Evolutionary conservation across 2,888 invertebrate species (phyloP), one percentile per base, ranked within the genome.

Genomic region (Coenonympha glycerion): DNA sequence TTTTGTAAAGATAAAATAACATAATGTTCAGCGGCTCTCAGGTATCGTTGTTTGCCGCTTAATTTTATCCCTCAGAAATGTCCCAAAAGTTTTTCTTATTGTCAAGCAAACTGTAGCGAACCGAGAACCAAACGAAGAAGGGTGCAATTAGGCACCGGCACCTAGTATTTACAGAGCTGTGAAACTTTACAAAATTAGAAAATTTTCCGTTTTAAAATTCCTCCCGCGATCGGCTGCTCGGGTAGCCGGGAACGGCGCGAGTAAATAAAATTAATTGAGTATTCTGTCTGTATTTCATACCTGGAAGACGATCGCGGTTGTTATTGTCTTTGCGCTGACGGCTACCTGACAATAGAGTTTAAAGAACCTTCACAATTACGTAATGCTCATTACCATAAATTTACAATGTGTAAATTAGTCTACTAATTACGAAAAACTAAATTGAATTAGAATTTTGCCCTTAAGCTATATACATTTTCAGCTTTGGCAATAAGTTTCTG

Each of bases 181-280:
- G 52, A 56, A 62, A 61, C 60, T 58, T 57, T 46, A 57, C 50
- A 52, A 59, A 64, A 62, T 60, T 61, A 62, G 58, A 61, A 64
- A 61, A 61, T 60, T 59, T 54, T 40, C 62, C 60, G 58, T 60
- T 61, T 66, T 69, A 62, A 63, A 63, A 65, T 66, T 68, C 67
- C 58, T 58, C 44, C 42, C 55, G 58, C 60, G 59, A 48, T 49
- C 49, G 41, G 45, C 49, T 50, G 37, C 56, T 59, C 61, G 63
- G 66, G 64, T 61, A n/a, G n/a, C n/a, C n/a, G n/a, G n/a, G n/a
- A n/a, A 64, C 59, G 59, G 52, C 60, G 51, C 53, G 47, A 47
- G 66, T 63, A 68, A 70, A 71, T 66, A 64, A 61, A 68, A 70
- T 72, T 72, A 73, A 73, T 73, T 71, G 66, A 62, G 63, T 66